Conservation (phyloP, 2,797 vertebrate genomes). For the Gouania willdenowi region DNA sequence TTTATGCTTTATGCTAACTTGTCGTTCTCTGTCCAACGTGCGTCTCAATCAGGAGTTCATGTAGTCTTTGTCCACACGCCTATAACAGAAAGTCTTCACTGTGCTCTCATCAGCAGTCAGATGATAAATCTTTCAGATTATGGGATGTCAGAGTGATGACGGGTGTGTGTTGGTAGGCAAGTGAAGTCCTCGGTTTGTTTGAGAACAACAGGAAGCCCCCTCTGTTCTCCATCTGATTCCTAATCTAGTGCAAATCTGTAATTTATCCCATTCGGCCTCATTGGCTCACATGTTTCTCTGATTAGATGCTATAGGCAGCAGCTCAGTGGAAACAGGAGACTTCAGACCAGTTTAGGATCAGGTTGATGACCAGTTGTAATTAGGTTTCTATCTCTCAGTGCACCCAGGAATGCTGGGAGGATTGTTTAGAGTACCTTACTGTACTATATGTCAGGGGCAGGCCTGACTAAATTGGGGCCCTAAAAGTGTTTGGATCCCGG, state of each 20-base stretch:
- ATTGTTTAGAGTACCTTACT: too few species aligned
- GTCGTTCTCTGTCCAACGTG: conserved; percentile 39
- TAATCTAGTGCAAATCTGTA: conserved; percentile 51
- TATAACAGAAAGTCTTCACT: conserved; percentile 24
- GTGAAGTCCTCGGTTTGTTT: conserved; percentile 3
- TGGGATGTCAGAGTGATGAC: conserved; percentile 35
- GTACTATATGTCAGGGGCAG: too few species aligned
- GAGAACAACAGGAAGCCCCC: conserved; percentile 39
- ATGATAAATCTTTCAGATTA: conserved; percentile 49
- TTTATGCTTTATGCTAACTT: conserved; percentile 48
- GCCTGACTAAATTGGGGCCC: too few species aligned
- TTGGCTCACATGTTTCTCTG: conserved; percentile 73
- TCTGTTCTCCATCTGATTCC: conserved; percentile 34
- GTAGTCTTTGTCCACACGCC: not conserved
- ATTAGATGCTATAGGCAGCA: conserved; percentile 53
- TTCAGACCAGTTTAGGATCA: conserved; percentile 58
- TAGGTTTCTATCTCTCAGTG: conserved; percentile 60
- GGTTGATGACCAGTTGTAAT: conserved; percentile 69
- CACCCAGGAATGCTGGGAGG: conserved; percentile 41
- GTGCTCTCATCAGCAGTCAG: conserved; percentile 24
- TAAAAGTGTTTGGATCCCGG: too few species aligned
- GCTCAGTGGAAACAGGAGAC: conserved; percentile 60
- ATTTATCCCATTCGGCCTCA: conserved; percentile 42
- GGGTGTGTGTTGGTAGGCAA: conserved; percentile 3
- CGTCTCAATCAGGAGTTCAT: conserved; percentile 16